phyloP scores from a whole-genome alignment of 2,888 invertebrate genomes.

The Apamea monoglypha region DNA sequence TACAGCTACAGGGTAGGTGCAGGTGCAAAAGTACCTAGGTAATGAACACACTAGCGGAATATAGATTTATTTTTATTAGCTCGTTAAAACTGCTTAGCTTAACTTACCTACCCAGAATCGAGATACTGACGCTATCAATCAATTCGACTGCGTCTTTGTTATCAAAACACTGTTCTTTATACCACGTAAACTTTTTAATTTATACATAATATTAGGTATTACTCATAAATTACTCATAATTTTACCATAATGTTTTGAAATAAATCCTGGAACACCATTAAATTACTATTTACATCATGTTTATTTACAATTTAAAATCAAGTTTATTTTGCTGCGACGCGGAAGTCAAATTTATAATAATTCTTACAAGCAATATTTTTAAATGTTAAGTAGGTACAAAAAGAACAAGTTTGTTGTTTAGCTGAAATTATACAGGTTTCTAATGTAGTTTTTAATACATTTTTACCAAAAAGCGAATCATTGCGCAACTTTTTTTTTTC shows the following conservation, averaged over 20 bases:
- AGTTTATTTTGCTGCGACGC: slow-evolving; percentile 14
- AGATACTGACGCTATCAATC: not conserved
- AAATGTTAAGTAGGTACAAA: not conserved
- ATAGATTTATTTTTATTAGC: not conserved
- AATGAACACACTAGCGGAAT: not conserved
- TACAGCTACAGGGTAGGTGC: not conserved
- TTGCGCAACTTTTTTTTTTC: slow-evolving; percentile 61
- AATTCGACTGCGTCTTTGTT: slow-evolving; percentile 26
- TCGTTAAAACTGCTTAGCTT: not conserved
- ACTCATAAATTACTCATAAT: slow-evolving; percentile 17
- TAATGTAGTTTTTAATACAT: not conserved
- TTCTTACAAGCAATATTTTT: slow-evolving; percentile 8
- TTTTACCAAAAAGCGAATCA: not conserved
- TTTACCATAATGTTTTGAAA: slow-evolving; percentile 22
- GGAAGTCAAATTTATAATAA: slow-evolving; percentile 6
- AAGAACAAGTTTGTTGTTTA: not conserved
- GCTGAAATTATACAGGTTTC: not conserved
- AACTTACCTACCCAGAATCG: not conserved
- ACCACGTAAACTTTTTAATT: not conserved
- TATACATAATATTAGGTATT: slow-evolving; percentile 9
- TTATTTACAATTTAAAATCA: slow-evolving; percentile 10
- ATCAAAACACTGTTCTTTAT: slow-evolving; percentile 15
- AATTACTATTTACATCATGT: slow-evolving; percentile 4
- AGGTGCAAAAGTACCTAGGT: not conserved
- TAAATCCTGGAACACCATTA: slow-evolving; percentile 8